Evolutionary conservation across 64 coral and sea anemone species (phyloP).

Genomic region (Orbicella faveolata): DNA sequence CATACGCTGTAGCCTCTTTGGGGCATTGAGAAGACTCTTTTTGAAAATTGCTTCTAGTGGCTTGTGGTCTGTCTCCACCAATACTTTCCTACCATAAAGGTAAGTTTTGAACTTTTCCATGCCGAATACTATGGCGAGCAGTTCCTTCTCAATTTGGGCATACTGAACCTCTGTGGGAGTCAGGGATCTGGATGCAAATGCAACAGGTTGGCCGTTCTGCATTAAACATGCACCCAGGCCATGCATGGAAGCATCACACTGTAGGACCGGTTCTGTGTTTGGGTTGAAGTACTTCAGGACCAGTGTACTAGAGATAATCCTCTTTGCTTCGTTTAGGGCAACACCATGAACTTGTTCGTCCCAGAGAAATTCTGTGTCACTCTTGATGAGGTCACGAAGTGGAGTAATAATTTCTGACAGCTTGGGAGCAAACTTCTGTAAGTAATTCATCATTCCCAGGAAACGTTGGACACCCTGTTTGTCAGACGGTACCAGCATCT

Average conservation of each 20-base stretch:
- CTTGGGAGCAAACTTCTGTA: too few species aligned
- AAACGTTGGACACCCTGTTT: background rate
- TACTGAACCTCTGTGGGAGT: background rate
- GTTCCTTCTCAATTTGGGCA: slow-evolving; percentile 2
- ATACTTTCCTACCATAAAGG: background rate
- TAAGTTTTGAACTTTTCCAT: too few species aligned
- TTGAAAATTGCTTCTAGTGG: background rate
- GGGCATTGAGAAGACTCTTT: too few species aligned
- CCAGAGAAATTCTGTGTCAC: too few species aligned
- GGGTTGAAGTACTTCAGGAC: slow-evolving; percentile 2
- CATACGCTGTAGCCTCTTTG: slow-evolving; percentile 2
- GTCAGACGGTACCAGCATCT: background rate
- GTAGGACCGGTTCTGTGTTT: background rate
- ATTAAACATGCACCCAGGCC: background rate
- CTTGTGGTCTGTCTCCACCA: background rate
- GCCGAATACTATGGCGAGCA: background rate
- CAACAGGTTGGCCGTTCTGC: slow-evolving; percentile 3
- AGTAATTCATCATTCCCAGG: background rate
- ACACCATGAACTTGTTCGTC: too few species aligned
- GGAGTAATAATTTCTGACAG: too few species aligned
- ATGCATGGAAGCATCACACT: background rate
- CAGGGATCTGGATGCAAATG: background rate
- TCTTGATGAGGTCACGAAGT: too few species aligned
- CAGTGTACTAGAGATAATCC: background rate
- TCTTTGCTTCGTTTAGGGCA: background rate